Conservation (phyloP, 30 jellyfish, hydroid and myxozoan species). For the Clytia hemisphaerica region DNA sequence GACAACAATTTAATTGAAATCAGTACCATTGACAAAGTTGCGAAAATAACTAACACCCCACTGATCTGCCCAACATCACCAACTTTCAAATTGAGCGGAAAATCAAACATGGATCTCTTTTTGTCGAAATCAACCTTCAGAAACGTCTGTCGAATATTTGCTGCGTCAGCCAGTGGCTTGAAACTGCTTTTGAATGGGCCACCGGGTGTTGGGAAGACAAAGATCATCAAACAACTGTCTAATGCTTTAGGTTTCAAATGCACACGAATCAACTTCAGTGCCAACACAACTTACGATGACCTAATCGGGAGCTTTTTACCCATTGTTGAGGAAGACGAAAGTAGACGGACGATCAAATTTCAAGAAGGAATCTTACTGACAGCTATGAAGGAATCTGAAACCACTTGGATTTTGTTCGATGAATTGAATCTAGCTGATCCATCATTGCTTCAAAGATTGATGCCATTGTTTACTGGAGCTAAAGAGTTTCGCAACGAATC, state of each 20-base stretch:
- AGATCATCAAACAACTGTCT: background rate
- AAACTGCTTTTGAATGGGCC: constrained; percentile 16
- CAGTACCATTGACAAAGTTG: too few relatives aligned
- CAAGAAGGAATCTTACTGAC: constrained; percentile 5
- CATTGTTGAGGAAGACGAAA: background rate
- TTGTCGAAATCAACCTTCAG: constrained; percentile 3
- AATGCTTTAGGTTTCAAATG: constrained; percentile 2
- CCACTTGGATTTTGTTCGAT: constrained; percentile 7
- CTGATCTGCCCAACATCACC: too few relatives aligned
- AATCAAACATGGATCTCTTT: constrained; percentile 1
- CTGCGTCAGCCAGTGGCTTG: constrained; percentile 1
- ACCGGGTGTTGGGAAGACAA: constrained; percentile 17
- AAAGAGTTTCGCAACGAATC: background rate
- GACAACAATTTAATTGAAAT: too few relatives aligned
- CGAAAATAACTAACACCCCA: too few relatives aligned
- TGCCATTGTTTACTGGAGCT: background rate
- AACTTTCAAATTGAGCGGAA: too few relatives aligned
- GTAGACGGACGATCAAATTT: background rate
- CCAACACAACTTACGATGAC: constrained; percentile 8
- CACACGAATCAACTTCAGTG: constrained; percentile 11
- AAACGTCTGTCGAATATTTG: constrained; percentile 15
- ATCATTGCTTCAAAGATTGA: background rate
- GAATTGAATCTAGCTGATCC: constrained; percentile 4
- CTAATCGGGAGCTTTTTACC: constrained; percentile 8
- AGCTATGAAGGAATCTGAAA: background rate